Conservation (phyloP, 2,888 invertebrate species). For the Nephrotoma flavescens region DNA sequence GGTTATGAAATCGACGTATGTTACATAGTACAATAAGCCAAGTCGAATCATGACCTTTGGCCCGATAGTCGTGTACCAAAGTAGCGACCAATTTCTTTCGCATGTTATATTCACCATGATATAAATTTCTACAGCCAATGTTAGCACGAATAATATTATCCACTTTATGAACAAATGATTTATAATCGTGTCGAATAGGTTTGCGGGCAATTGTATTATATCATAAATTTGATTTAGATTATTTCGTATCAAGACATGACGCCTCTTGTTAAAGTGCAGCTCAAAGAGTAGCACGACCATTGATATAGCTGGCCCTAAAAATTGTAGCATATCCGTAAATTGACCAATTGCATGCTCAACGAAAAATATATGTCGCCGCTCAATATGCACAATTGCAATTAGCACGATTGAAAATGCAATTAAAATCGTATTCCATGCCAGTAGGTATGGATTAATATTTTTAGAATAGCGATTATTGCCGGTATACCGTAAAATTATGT, state of each 20-base stretch:
- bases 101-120: not conserved
- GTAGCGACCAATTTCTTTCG: not conserved
- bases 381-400: not conserved
- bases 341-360: not conserved
- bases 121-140: not conserved
- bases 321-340: not conserved
- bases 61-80: not conserved
- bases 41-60: not conserved
- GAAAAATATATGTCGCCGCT: not conserved
- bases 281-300: not conserved
- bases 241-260: not conserved
- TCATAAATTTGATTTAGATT: not conserved
- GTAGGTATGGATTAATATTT: not conserved
- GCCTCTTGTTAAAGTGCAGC: not conserved
- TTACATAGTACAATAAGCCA: not conserved
- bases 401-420: not conserved
- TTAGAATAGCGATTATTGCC: not conserved
- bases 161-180: not conserved
- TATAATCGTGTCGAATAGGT: not conserved
- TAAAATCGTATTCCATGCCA: not conserved
- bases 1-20: not conserved
- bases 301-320: not conserved
- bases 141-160: not conserved
- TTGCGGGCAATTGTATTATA: not conserved
- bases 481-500: not conserved